Conservation (phyloP, 2,797 vertebrate genomes). For the Staurois parvus region DNA sequence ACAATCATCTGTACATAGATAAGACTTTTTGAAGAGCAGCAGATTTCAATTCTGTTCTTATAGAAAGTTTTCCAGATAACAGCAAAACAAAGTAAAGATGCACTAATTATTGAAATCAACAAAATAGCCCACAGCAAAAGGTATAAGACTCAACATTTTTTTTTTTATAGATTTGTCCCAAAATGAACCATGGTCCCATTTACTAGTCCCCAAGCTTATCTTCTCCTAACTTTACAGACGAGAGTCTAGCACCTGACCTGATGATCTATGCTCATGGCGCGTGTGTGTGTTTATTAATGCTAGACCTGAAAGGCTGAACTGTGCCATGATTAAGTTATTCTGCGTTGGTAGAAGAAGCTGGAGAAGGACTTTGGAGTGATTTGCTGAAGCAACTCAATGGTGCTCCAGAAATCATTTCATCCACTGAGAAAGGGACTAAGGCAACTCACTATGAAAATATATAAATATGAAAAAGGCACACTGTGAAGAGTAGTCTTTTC, state of each 20-base stretch:
- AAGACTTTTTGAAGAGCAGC: neutral
- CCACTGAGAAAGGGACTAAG: neutral
- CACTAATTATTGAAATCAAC: neutral
- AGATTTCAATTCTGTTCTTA: neutral
- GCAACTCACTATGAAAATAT: neutral
- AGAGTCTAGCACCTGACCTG: neutral
- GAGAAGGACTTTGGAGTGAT: neutral
- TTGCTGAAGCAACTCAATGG: slow-evolving; percentile 1
- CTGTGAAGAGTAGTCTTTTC: slow-evolving; percentile 12
- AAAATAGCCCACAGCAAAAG: neutral
- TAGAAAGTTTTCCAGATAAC: neutral
- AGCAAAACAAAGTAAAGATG: too few relatives aligned
- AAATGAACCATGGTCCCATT: neutral
- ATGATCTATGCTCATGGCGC: neutral
- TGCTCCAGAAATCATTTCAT: neutral
- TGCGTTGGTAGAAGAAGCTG: neutral
- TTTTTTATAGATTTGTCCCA: neutral
- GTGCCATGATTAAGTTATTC: neutral
- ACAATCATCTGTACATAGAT: neutral
- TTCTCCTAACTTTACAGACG: neutral
- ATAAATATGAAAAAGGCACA: neutral
- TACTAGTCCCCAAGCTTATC: neutral
- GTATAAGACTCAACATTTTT: neutral
- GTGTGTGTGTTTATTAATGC: neutral
- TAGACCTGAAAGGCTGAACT: neutral